Conservation (phyloP, 2,113 vertebrate species). For the Paracanthobrama guichenoti region DNA sequence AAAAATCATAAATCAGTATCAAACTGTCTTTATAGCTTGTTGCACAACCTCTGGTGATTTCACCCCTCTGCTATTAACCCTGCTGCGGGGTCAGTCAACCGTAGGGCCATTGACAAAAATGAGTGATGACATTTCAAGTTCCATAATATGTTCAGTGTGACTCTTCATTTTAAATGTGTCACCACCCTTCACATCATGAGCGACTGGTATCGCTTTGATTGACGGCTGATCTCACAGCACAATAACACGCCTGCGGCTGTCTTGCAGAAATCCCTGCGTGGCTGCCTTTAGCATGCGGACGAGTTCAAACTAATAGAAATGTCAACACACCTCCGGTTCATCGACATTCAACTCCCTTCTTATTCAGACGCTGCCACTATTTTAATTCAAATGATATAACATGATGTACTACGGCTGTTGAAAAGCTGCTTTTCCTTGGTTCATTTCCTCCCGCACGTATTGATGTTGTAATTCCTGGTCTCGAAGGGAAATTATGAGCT, state of each 20-base stretch:
- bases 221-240: conserved; percentile 26
- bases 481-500: conserved; percentile 1
- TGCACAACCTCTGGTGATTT: not conserved
- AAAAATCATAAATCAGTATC: not conserved
- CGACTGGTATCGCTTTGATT: conserved; percentile 10
- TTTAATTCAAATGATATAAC: conserved; percentile 42
- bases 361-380: conserved; percentile 12
- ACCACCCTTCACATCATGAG: not conserved
- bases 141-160: conserved; percentile 31
- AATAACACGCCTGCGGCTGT: conserved; percentile 22
- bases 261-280: conserved; percentile 11
- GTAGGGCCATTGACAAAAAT: not conserved
- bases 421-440: conserved; percentile 11
- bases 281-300: conserved; percentile 30
- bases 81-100: conserved; percentile 12
- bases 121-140: conserved; percentile 32
- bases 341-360: conserved; percentile 33
- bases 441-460: conserved; percentile 18
- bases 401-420: conserved; percentile 44
- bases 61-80: not conserved
- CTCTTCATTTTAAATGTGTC: conserved; percentile 41
- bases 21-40: not conserved
- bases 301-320: conserved; percentile 42
- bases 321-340: conserved; percentile 31
- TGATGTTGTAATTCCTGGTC: conserved; percentile 34